Percentiles rank a stretch among this genome's conserved stretches.
These are phyloP conservation scores for Centrocercus urophasianus DNA, from an alignment of 2,113 vertebrate genomes.

Conservation along the genomic window DNA sequence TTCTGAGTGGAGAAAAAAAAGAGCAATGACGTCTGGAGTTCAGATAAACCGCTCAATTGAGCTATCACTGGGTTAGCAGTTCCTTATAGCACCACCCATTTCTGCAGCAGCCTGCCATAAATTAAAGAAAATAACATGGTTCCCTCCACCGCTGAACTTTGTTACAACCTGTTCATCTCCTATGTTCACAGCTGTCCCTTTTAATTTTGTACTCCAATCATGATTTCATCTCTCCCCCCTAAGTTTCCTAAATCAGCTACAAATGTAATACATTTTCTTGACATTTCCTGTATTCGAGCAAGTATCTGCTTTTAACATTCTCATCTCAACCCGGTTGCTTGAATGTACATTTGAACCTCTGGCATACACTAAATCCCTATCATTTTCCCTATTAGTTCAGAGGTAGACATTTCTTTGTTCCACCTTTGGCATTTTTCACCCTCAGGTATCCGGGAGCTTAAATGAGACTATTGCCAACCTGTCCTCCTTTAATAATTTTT, in stretches of 20 bases:
- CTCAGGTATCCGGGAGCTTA: constrained; percentile 25
- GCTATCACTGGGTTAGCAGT: neutral
- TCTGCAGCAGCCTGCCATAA: neutral
- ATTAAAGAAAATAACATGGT: neutral
- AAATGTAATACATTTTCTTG: neutral
- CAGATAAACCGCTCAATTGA: neutral
- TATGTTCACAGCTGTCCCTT: neutral
- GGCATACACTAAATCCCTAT: neutral
- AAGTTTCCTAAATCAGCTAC: neutral
- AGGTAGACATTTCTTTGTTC: constrained; percentile 22
- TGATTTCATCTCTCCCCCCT: neutral
- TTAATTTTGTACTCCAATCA: neutral
- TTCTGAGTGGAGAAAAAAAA: neutral
- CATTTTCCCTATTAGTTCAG: constrained; percentile 15
- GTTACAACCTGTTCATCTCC: neutral
- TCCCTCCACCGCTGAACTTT: neutral
- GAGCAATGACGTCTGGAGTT: neutral
- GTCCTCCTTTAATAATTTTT: constrained; percentile 67
- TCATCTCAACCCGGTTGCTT: neutral
- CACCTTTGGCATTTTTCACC: constrained; percentile 45
- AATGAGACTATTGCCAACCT: constrained; percentile 39
- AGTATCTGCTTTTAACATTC: constrained; percentile 33
- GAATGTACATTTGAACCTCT: constrained; percentile 10
- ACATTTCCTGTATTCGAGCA: neutral
- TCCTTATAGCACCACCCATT: neutral